These are phyloP conservation scores for Apamea monoglypha DNA, from an alignment of 2,888 invertebrate genomes.

Conservation along the genomic window DNA sequence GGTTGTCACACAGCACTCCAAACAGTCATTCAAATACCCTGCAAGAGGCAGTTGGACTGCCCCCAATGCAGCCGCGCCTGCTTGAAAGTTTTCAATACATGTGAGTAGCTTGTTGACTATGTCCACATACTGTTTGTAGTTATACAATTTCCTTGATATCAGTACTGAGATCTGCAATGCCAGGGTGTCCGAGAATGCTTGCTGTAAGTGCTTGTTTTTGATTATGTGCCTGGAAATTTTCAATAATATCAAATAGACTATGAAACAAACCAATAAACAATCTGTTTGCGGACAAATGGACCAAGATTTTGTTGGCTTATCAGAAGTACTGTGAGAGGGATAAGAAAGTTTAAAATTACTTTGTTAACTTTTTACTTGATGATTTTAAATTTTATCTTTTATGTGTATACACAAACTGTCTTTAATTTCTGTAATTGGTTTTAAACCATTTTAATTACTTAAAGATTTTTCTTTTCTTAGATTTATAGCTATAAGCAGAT, in stretches of 20 bases:
- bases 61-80: slow-evolving; percentile 76
- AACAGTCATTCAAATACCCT: slow-evolving; percentile 71
- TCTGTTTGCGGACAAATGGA: no score
- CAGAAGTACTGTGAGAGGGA: no score
- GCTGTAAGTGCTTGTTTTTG: slow-evolving; percentile 73
- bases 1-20: slow-evolving; percentile 71
- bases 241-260: slow-evolving; percentile 3
- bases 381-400: no score
- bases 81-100: slow-evolving; percentile 82
- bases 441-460: no score
- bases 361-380: no score
- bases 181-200: slow-evolving; percentile 73
- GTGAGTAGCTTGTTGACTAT: slow-evolving; percentile 74
- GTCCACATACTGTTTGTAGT: slow-evolving; percentile 68
- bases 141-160: slow-evolving; percentile 35
- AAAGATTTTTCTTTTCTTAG: no score
- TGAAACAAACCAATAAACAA: neutral
- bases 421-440: no score
- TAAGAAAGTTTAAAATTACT: no score
- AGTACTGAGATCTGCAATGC: slow-evolving; percentile 67
- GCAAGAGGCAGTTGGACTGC: slow-evolving; percentile 69
- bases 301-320: no score
- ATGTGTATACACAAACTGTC: no score
- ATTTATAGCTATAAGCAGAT: no score
- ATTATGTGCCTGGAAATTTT: slow-evolving; percentile 77